These are phyloP conservation scores for Porites evermanni DNA, from an alignment of 92 coral and sea anemone species.

Conservation along the genomic window DNA sequence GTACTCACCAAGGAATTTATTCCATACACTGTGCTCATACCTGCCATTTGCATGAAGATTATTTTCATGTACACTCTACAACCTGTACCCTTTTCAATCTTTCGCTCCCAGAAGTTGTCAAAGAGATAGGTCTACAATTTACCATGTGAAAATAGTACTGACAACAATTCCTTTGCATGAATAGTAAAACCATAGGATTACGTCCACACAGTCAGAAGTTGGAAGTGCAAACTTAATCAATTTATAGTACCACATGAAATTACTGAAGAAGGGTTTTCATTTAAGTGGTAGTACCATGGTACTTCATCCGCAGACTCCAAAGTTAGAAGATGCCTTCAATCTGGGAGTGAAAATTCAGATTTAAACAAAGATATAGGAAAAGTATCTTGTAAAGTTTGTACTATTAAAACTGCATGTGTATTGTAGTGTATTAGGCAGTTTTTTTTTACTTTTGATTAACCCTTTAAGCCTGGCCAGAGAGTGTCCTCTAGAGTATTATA, in stretches of 20 bases:
- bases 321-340: too few relatives aligned
- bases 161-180: not conserved
- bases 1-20: too few relatives aligned
- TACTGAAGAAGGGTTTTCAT: not conserved
- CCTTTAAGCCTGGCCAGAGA: not conserved
- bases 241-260: not conserved
- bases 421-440: not conserved
- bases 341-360: too few relatives aligned
- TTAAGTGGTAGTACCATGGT: not conserved
- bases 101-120: not conserved
- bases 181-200: not conserved
- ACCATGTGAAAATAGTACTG: not conserved
- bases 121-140: not conserved
- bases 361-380: too few relatives aligned
- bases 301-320: not conserved
- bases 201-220: not conserved
- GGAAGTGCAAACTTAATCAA: not conserved
- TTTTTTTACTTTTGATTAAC: not conserved
- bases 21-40: too few relatives aligned
- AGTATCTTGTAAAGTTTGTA: too few relatives aligned
- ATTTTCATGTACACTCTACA: too few relatives aligned
- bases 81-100: too few relatives aligned
- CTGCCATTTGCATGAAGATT: too few relatives aligned
- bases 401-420: not conserved
- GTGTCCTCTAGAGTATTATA: too few relatives aligned